phyloP scores from a whole-genome alignment of 2,113 vertebrate genomes.

The Erpornis zantholeuca region DNA sequence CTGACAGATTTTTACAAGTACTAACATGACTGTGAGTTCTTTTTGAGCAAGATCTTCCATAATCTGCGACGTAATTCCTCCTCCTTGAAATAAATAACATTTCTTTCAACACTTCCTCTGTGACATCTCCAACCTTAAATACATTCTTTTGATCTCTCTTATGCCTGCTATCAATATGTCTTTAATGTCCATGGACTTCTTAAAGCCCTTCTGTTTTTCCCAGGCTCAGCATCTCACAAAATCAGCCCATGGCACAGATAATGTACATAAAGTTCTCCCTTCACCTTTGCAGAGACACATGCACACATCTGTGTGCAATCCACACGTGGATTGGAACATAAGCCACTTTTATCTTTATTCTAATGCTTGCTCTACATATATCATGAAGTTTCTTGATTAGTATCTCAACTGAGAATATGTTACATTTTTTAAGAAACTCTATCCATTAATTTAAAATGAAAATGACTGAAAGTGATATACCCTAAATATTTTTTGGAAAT shows the following conservation, averaged over 20 bases:
- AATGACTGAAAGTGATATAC: constrained; percentile 58
- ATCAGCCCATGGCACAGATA: not conserved
- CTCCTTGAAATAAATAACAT: not conserved
- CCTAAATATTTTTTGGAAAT: constrained; percentile 64
- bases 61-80: not conserved
- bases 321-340: not conserved
- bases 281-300: not conserved
- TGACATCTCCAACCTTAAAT: not conserved
- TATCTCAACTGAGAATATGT: not conserved
- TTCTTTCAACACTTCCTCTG: not conserved
- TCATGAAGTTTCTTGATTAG: constrained; percentile 20
- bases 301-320: no score
- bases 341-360: not conserved
- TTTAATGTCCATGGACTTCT: not conserved
- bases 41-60: not conserved
- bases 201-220: fast-evolving
- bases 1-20: not conserved
- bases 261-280: not conserved
- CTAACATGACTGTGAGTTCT: not conserved
- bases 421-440: constrained; percentile 31
- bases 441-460: constrained; percentile 67
- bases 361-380: not conserved
- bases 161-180: not conserved
- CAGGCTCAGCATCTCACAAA: not conserved
- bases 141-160: not conserved